A percentile compares a stretch with the other conserved stretches of the same genome.
These are phyloP conservation scores for Apocheima hispidaria DNA, from an alignment of 2,888 invertebrate genomes.

Conservation along the genomic window DNA sequence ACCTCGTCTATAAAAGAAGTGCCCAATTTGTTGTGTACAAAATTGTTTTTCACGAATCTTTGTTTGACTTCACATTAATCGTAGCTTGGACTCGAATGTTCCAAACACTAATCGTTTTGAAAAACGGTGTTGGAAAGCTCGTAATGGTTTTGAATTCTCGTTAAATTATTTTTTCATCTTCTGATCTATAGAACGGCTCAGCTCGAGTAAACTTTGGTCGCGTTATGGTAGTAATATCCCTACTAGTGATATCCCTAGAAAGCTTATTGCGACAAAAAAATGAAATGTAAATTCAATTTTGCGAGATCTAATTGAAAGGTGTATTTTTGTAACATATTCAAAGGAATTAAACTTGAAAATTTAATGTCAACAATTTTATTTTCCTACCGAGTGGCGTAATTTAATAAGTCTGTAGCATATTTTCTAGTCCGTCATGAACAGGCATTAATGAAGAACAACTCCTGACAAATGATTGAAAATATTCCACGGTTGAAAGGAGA, in stretches of 20 bases:
- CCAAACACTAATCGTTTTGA: no score
- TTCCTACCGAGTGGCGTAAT: conserved; percentile 5
- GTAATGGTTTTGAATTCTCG: no score
- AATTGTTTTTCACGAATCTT: no score
- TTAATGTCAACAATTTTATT: conserved; percentile 15
- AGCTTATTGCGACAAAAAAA: not conserved
- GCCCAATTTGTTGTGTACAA: no score
- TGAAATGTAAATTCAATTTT: not conserved
- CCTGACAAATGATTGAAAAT: conserved; percentile 25
- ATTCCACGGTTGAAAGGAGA: conserved; percentile 9
- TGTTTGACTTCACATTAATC: no score
- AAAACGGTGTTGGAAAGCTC: no score
- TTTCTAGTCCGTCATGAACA: conserved; percentile 20
- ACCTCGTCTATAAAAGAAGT: no score
- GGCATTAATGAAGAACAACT: conserved; percentile 8
- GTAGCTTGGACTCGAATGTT: no score
- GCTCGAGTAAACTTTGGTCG: no score
- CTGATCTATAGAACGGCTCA: no score
- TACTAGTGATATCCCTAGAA: not conserved
- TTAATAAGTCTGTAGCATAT: conserved; percentile 15
- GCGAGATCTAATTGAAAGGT: not conserved
- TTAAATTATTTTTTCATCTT: no score
- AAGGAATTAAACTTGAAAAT: conserved; percentile 6
- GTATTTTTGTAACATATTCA: not conserved
- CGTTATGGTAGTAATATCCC: no score